These are phyloP conservation scores for Myiotriccus ornatus DNA, from an alignment of 2,797 vertebrate genomes.

Conservation along the genomic window DNA sequence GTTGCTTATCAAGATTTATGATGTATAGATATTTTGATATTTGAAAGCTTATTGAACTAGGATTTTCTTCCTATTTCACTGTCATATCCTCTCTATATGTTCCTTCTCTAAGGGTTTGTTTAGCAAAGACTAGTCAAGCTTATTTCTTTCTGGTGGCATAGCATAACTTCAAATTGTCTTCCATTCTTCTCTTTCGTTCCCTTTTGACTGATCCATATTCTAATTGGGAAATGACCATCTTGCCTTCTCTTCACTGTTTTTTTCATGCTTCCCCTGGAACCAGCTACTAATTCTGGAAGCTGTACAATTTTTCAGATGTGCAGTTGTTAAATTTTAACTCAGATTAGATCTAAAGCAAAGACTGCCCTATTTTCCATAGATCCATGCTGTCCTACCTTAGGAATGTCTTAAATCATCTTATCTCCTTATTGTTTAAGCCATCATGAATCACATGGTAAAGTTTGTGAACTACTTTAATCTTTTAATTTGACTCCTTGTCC, in stretches of 20 bases:
- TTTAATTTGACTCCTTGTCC: not conserved
- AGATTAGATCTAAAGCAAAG: not conserved
- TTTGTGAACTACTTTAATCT: not conserved
- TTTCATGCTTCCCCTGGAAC: not conserved
- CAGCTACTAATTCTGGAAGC: not conserved
- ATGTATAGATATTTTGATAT: not conserved
- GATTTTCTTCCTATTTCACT: not conserved
- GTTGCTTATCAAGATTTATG: not conserved
- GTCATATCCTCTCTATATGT: accelerated
- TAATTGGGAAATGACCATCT: not conserved
- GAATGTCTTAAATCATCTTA: not conserved
- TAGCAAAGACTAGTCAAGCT: not conserved
- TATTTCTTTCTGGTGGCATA: not conserved
- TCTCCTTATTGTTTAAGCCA: not conserved
- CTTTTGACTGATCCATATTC: not conserved
- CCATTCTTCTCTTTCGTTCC: not conserved
- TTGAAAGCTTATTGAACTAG: not conserved
- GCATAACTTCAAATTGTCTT: not conserved
- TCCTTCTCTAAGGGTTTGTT: not conserved
- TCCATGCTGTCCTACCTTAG: not conserved
- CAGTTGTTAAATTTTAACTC: not conserved
- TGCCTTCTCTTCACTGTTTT: not conserved
- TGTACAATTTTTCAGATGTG: not conserved
- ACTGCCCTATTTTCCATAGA: not conserved
- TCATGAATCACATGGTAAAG: not conserved